Conservation (phyloP, 92 coral and sea anemone species). For the Palythoa grandis region DNA sequence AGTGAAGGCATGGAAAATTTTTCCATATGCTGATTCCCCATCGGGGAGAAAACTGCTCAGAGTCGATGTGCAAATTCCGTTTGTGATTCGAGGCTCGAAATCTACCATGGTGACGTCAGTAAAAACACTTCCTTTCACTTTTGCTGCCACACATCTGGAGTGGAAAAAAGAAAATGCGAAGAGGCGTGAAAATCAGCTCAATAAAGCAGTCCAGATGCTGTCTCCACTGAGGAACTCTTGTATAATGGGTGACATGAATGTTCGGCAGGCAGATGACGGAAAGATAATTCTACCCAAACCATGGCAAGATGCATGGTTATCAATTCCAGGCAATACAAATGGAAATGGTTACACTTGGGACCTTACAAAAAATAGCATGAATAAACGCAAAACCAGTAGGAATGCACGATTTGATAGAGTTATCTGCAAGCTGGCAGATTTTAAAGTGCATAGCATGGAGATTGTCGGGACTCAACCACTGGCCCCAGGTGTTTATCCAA, state of each 20-base stretch:
- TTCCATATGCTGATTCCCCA: not conserved
- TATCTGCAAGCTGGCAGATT: conserved; percentile 66
- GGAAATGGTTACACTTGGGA: conserved; percentile 76
- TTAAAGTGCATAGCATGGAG: conserved; percentile 47
- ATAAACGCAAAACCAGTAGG: conserved; percentile 38
- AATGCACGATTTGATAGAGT: conserved; percentile 70
- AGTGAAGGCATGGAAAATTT: conserved; percentile 12
- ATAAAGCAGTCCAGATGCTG: conserved; percentile 47
- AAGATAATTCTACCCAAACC: conserved; percentile 61
- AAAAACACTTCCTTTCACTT: conserved; percentile 37
- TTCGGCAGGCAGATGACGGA: conserved; percentile 62
- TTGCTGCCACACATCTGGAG: conserved; percentile 71
- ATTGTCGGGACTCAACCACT: conserved; percentile 44
- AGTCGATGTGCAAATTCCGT: not conserved
- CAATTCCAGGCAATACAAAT: conserved; percentile 47
- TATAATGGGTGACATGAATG: conserved; percentile 76
- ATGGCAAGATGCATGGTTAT: conserved; percentile 74
- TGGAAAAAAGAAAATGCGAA: conserved; percentile 36
- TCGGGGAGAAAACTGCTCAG: conserved; percentile 15
- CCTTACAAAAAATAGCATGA: conserved; percentile 28
- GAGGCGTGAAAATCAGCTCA: conserved; percentile 58
- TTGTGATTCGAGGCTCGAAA: not conserved
- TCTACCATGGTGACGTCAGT: too few species aligned
- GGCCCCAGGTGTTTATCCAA: conserved; percentile 48
- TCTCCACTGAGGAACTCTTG: conserved; percentile 60